Conservation (phyloP, 1,140 invertebrate genomes). For the Zaprionus kolodkinae region DNA sequence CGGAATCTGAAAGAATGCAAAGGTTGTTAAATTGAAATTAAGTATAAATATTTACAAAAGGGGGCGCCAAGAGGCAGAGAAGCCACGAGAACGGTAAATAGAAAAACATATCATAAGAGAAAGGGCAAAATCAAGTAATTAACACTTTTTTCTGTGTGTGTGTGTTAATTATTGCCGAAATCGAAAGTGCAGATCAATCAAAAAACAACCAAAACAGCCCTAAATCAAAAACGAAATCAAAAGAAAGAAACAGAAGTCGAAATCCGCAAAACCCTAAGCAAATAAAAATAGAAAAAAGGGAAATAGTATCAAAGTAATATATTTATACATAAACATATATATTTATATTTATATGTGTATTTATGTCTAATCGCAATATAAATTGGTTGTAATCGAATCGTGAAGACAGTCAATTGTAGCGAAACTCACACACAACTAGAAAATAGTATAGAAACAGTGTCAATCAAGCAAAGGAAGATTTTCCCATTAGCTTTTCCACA, state of each 20-base stretch:
- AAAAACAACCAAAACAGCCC: constrained; percentile 21
- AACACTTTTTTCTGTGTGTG: constrained; percentile 16
- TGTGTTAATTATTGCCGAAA: constrained; percentile 35
- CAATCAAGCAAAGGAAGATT: constrained; percentile 55
- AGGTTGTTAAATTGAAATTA: constrained; percentile 76
- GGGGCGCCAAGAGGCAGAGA: constrained; percentile 21
- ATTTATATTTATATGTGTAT: constrained; percentile 13
- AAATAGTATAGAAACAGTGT: constrained; percentile 48
- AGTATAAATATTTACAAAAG: constrained; percentile 77
- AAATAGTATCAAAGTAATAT: constrained; percentile 5
- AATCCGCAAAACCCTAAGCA: constrained; percentile 32
- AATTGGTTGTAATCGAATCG: constrained; percentile 52
- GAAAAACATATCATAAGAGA: constrained; percentile 70
- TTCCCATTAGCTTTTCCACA: constrained; percentile 28
- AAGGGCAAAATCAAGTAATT: constrained; percentile 49
- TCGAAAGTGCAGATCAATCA: constrained; percentile 43
- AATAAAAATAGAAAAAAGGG: constrained; percentile 28
- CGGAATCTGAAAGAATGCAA: constrained; percentile 42
- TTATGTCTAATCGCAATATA: constrained; percentile 39
- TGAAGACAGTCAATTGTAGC: constrained; percentile 62
- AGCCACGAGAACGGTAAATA: constrained; percentile 56
- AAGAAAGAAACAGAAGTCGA: constrained; percentile 6
- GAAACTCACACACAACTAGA: constrained; percentile 26
- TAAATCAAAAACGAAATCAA: not conserved
- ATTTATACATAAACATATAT: constrained; percentile 14